Conservation (phyloP, 2,797 vertebrate genomes). For the Aplochiton taeniatus region DNA sequence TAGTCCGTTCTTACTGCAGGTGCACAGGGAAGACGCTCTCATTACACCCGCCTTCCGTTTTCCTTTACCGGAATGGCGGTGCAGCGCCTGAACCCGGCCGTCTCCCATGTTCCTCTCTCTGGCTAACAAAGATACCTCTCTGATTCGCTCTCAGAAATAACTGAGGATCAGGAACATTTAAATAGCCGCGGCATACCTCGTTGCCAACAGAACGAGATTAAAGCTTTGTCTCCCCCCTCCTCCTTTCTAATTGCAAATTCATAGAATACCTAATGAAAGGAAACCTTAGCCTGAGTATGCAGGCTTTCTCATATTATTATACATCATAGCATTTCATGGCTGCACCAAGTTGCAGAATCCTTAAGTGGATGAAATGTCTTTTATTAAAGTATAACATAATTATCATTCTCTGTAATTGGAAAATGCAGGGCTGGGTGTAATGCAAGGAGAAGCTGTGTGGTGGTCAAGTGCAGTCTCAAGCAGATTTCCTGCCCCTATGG, state of each 20-base stretch:
- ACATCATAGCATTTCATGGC: conserved; percentile 34
- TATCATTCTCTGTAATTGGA: conserved; percentile 48
- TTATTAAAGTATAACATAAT: conserved; percentile 59
- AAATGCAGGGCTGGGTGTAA: conserved; percentile 47
- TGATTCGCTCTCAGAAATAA: conserved; percentile 19
- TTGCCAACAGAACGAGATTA: conserved; percentile 30
- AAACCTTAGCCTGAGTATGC: conserved; percentile 41
- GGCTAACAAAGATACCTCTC: conserved; percentile 30
- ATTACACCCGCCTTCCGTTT: conserved; percentile 48
- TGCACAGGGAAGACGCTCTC: conserved; percentile 26
- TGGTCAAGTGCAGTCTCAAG: conserved; percentile 43
- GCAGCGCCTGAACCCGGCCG: conserved; percentile 19
- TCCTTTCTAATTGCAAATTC: conserved; percentile 55
- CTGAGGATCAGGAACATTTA: conserved; percentile 25
- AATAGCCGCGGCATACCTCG: conserved; percentile 22
- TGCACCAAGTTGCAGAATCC: conserved; percentile 46
- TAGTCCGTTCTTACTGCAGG: conserved; percentile 33
- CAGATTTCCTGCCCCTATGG: conserved; percentile 37
- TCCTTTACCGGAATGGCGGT: conserved; percentile 36
- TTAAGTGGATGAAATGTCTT: conserved; percentile 50
- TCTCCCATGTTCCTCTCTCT: conserved; percentile 19
- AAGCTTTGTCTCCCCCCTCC: conserved; percentile 28
- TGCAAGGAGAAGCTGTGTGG: conserved; percentile 28
- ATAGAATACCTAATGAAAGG: conserved; percentile 55
- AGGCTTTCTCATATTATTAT: conserved; percentile 25